Evolutionary conservation across 2,113 vertebrate genomes (phyloP), one percentile per base, ranked within the genome.

Genomic region (Ageneiosus marmoratus): DNA sequence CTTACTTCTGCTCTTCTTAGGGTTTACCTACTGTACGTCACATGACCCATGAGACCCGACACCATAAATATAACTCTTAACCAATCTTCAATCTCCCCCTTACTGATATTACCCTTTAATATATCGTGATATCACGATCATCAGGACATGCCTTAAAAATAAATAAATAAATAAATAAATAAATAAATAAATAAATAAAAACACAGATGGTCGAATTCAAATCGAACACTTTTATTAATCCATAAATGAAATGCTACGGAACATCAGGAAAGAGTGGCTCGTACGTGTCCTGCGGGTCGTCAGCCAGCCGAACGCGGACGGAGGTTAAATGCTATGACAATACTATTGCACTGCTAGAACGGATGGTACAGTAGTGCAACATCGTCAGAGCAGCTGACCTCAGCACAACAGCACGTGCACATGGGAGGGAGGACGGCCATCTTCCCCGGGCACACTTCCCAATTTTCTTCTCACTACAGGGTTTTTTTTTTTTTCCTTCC

Each of bases 321-420:
- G 94, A 92, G 95, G 95, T 94, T 95, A 94, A 95, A 97, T 97
- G 96, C 96, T 97, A 97, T 97, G 96, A 98, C 96, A 98, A 97
- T 98, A 97, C 96, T 96, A 97, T 98, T 97, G 96, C 96, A 98
- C 96, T 98, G 96, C 96, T 98, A 96, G 95, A 96, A 95, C 95
- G 93, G 95, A 95, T 95, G 94, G 94, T 94, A 98, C 96, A 98
- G 96, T 98, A 98, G 96, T 98, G 96, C 96, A 98, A 98, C 95
- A 97, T 95, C 95, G 96, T 97, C 96, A 98, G 95, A 97, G 96
- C 96, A 94, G 92, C 94, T 94, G 95, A 95, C 95, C 93, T 94
- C 95, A 96, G 96, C 96, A 95, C 93, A 89, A 89, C 90, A 90
- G 90, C 92, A 92, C 85, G 88, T 90, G 90, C 60, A 34, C 69